A percentile compares a stretch with the other conserved stretches of the same genome.
phyloP scores from a whole-genome alignment of 2,888 invertebrate species.

The Stenoptilia bipunctidactyla region DNA sequence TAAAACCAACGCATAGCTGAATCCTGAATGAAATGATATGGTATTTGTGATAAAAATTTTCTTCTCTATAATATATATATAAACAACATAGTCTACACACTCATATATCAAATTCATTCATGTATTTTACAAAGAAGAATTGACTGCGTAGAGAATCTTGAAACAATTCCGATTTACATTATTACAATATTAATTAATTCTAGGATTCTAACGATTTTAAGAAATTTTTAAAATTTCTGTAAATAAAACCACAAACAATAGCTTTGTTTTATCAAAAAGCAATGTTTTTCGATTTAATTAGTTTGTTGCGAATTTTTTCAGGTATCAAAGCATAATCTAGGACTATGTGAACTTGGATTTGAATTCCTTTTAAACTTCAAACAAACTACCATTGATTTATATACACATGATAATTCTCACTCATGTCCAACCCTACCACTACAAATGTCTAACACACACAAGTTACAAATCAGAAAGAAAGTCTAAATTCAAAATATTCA shows the following conservation, averaged over 20 bases:
- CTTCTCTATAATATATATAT: conserved; percentile 28
- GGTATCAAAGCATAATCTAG: too few relatives aligned
- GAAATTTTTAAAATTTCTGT: not conserved
- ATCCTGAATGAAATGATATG: conserved; percentile 9
- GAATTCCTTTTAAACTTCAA: too few relatives aligned
- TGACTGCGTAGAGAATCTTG: conserved; percentile 66
- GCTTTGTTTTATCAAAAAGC: not conserved
- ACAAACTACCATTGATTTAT: too few relatives aligned
- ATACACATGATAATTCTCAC: conserved; percentile 65
- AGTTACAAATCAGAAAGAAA: too few relatives aligned
- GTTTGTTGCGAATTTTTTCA: too few relatives aligned
- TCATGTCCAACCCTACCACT: conserved; percentile 44
- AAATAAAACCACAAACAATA: not conserved
- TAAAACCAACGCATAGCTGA: too few relatives aligned
- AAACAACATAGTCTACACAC: conserved; percentile 30
- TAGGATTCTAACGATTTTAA: conserved; percentile 31
- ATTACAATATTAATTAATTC: conserved; percentile 42
- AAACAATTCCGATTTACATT: conserved; percentile 28
- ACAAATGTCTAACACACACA: too few relatives aligned
- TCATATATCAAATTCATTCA: conserved; percentile 38
- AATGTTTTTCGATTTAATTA: too few relatives aligned
- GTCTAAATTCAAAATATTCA: too few relatives aligned
- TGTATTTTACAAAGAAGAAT: conserved; percentile 63
- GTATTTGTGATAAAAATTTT: conserved; percentile 23
- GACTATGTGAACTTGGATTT: too few relatives aligned